Evolutionary conservation across 2,113 vertebrate genomes (phyloP), one percentile per base, ranked within the genome.

Genomic region (Piaya cayana): DNA sequence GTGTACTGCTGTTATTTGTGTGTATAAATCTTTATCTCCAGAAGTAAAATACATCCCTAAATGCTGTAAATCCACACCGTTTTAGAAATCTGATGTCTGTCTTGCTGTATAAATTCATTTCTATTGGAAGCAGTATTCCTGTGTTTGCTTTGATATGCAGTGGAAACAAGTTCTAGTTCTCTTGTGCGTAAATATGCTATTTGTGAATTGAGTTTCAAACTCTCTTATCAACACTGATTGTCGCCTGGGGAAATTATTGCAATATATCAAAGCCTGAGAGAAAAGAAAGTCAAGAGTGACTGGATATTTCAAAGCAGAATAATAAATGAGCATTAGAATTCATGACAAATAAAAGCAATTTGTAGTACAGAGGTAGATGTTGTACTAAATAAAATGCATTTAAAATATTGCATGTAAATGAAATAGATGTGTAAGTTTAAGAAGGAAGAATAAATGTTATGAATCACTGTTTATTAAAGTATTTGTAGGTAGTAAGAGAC

Each of bases 211-310:
- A 88, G 62, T 80, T 93, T 87, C 83, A 45, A 72, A 72, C 90
- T 90, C 78, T 95, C 95, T 96, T 95, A 95, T 97, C 96, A 92
- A 67, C 79, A 36, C 85, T 95, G 97, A 96, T 97, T 95, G 92
- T 93, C 95, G 94, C 86, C 85, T 4, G 27, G 95, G 96, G 94
- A 96, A 94, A 91, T 80, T 32, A 91, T 92, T 94, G 83, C 62
- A 91, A 95, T 95, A 96, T 95, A 95, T 96, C 95, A 96, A 96
- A 96, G 92, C 60, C 83, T 9, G 75, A 88, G 86, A 92, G 96
- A 88, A 93, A 93, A 96, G 88, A 86, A 92, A 90, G 65, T 65
- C 85, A 30, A 67, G 86, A 93, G 68, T 83, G 81, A 65, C 30
- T 97, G 60, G 72, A 37, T 95, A 63, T 95, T 94, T 91, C 93